These are phyloP conservation scores for Meteorus colon DNA, from an alignment of 2,888 invertebrate species.

Conservation along the genomic window DNA sequence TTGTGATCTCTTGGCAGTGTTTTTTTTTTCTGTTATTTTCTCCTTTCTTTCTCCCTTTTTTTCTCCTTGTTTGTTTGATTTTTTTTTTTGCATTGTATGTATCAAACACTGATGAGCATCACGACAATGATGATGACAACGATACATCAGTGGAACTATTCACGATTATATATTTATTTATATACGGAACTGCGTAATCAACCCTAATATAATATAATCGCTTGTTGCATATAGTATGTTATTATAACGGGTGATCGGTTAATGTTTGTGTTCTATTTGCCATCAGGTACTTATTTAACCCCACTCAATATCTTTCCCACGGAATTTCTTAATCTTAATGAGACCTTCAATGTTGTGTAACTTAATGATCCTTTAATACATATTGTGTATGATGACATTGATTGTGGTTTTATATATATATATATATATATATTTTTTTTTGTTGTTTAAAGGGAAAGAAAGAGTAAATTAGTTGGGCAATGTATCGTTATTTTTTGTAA, in stretches of 20 bases:
- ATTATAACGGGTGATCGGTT: conserved; percentile 32
- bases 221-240: conserved; percentile 22
- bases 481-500: conserved; percentile 6
- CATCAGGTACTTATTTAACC: conserved; percentile 28
- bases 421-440: no score
- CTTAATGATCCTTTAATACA: conserved; percentile 8
- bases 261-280: conserved; percentile 35
- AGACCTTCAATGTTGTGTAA: conserved; percentile 10
- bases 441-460: neutral
- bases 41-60: conserved; percentile 20
- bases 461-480: neutral
- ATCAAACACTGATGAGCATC: neutral
- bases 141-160: neutral
- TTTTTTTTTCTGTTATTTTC: conserved; percentile 39
- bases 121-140: neutral
- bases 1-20: neutral
- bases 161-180: neutral
- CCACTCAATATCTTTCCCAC: conserved; percentile 37
- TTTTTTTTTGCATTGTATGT: neutral
- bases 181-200: conserved; percentile 53
- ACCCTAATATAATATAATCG: conserved; percentile 55
- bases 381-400: neutral
- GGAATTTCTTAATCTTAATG: conserved; percentile 25
- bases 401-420: neutral
- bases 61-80: conserved; percentile 38